Evolutionary conservation across 2,888 invertebrate genomes (phyloP).

Genomic region (Peribatodes rhomboidaria): DNA sequence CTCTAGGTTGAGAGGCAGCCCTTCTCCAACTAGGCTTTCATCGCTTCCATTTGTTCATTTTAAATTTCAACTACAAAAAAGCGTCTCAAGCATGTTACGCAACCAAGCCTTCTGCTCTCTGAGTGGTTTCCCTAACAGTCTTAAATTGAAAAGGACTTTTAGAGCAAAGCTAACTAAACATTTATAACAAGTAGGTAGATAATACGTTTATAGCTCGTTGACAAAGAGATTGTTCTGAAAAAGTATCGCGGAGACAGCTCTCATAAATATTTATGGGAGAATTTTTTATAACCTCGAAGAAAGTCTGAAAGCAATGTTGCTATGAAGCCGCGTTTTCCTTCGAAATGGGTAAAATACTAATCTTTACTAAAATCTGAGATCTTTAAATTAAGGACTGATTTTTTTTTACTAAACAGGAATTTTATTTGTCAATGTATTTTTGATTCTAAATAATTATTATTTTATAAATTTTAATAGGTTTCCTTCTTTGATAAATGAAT

Average conservation of each 20-base stretch:
- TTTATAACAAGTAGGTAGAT: slow-evolving; percentile 12
- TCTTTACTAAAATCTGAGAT: not conserved
- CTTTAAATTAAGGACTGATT: not conserved
- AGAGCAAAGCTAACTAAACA: slow-evolving; percentile 10
- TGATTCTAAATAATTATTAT: too few species aligned
- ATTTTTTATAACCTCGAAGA: slow-evolving; percentile 24
- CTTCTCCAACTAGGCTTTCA: too few species aligned
- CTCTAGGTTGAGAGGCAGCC: too few species aligned
- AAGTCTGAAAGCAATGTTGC: slow-evolving; percentile 19
- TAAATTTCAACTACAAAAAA: not conserved
- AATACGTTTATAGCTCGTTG: slow-evolving; percentile 29
- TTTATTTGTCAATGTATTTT: too few species aligned
- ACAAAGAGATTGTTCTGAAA: slow-evolving; percentile 20
- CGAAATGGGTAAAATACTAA: not conserved
- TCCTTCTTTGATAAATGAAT: too few species aligned
- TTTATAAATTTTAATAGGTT: too few species aligned
- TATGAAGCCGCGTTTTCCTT: not conserved
- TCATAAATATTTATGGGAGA: slow-evolving; percentile 33
- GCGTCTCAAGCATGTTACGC: not conserved
- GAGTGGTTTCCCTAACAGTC: not conserved
- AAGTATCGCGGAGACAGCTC: slow-evolving; percentile 11
- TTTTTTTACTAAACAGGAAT: too few species aligned
- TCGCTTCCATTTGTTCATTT: too few species aligned
- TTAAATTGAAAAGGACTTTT: not conserved
- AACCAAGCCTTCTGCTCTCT: not conserved